Evolutionary conservation across 2,888 invertebrate species (phyloP).

Genomic region (Spialia ferax): DNA sequence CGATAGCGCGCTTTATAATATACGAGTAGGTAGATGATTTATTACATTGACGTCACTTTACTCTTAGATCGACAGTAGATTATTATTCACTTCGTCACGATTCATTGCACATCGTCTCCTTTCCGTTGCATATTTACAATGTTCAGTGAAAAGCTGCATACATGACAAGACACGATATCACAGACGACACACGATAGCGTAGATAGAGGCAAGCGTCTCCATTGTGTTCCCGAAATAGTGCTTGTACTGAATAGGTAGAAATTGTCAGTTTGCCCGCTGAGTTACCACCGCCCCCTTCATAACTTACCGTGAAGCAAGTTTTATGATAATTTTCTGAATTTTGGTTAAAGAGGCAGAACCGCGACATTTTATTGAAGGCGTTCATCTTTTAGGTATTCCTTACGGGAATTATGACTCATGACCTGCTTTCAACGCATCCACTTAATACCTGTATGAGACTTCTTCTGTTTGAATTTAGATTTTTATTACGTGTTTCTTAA

Average conservation of each 20-base stretch:
- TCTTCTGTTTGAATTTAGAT: neutral
- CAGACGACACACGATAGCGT: no score
- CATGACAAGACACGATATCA: neutral
- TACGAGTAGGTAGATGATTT: slow-evolving; percentile 31
- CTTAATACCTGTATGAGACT: neutral
- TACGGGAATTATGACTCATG: no score
- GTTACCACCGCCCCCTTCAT: neutral
- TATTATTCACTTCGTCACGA: slow-evolving; percentile 27
- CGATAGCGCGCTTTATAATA: slow-evolving; percentile 10
- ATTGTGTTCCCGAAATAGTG: neutral
- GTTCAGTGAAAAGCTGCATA: slow-evolving; percentile 16
- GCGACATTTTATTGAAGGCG: no score
- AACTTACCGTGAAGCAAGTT: neutral
- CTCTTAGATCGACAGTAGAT: slow-evolving; percentile 22
- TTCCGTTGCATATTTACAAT: slow-evolving; percentile 20
- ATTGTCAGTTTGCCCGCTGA: neutral
- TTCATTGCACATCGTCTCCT: slow-evolving; percentile 17
- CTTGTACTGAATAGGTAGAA: neutral
- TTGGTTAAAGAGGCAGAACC: no score
- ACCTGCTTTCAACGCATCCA: neutral
- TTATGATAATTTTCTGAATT: neutral
- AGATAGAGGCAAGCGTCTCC: neutral
- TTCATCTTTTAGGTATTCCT: no score
- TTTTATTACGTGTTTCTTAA: no score
- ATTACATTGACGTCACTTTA: slow-evolving; percentile 29